Evolutionary conservation across 2,797 vertebrate species (phyloP).

Genomic region (Thamnophis elegans): DNA sequence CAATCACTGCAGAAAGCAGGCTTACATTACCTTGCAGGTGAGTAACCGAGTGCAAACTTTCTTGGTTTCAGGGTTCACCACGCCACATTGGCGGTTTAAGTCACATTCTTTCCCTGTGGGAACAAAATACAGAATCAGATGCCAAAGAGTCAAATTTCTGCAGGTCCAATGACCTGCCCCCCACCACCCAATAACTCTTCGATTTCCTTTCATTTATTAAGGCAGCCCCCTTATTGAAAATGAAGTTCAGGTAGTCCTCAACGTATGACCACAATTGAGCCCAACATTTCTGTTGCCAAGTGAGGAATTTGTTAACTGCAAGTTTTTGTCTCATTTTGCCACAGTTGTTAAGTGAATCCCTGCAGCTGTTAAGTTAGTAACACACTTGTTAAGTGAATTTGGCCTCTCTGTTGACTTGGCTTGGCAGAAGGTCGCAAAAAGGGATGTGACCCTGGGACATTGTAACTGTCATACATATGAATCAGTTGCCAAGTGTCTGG

Average conservation of each 20-base stretch:
- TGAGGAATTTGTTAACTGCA: not conserved
- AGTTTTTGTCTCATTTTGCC: not conserved
- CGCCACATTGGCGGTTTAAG: conserved; percentile 91
- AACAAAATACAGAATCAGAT: conserved; percentile 46
- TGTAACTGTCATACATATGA: not conserved
- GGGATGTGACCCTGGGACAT: not conserved
- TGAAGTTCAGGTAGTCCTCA: not conserved
- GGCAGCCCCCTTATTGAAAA: not conserved
- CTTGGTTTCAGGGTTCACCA: conserved; percentile 89
- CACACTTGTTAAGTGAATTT: not conserved
- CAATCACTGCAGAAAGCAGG: not conserved
- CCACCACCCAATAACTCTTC: not conserved
- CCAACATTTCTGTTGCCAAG: not conserved
- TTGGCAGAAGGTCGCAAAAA: not conserved
- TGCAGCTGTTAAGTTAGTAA: not conserved
- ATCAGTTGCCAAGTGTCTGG: not conserved
- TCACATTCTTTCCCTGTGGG: conserved; percentile 87
- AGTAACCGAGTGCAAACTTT: conserved; percentile 91
- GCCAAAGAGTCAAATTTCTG: not conserved
- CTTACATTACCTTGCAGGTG: conserved; percentile 85
- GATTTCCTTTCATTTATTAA: not conserved
- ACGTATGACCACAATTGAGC: not conserved
- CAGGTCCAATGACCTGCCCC: not conserved
- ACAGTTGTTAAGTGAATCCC: not conserved
- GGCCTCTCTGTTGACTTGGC: not conserved